A percentile compares a stretch with the other conserved stretches of the same genome.
Evolutionary conservation across 2,888 invertebrate genomes (phyloP).

Genomic region (Rapana venosa): DNA sequence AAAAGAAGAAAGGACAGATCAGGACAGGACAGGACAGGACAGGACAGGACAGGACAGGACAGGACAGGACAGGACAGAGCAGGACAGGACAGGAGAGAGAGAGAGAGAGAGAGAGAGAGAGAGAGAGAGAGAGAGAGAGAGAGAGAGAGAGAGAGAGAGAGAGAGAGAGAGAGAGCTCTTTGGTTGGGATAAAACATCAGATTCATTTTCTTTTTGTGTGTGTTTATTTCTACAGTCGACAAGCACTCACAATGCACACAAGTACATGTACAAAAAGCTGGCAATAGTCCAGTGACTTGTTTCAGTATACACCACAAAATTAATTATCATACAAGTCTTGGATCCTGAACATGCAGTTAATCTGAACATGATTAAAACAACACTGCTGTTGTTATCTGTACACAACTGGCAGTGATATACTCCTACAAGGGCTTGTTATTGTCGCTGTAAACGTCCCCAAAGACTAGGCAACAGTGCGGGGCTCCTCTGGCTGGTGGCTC

Average conservation of each 20-base stretch:
- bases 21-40: neutral
- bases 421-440: no score
- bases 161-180: neutral
- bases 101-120: neutral
- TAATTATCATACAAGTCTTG: no score
- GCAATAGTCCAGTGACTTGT: neutral
- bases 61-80: neutral
- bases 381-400: no score
- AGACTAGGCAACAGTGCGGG: no score
- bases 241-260: neutral
- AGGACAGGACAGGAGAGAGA: neutral
- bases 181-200: neutral
- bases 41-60: neutral
- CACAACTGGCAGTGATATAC: no score
- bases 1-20: no score
- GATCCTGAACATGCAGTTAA: no score
- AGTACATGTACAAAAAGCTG: neutral
- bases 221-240: slow-evolving; percentile 1
- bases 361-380: no score
- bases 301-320: no score
- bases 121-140: neutral
- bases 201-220: neutral
- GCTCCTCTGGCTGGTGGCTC: no score
- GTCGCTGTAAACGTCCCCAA: no score
- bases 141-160: neutral